Conservation (phyloP, 2,888 invertebrate species). For the Cerastis rubricosa region DNA sequence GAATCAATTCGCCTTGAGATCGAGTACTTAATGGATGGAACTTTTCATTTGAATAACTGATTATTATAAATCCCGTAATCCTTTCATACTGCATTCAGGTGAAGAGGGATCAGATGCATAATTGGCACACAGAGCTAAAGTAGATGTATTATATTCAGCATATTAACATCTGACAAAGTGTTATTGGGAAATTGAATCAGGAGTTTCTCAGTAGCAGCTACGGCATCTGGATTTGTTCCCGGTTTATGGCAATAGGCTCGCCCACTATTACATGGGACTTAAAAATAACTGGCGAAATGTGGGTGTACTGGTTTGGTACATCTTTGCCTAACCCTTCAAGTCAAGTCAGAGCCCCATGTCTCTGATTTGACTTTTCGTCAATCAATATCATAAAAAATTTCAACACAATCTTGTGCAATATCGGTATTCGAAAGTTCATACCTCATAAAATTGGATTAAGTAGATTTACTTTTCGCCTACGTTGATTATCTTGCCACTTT, state of each 20-base stretch:
- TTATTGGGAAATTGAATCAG: too few relatives aligned
- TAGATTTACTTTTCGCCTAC: slow-evolving; percentile 57
- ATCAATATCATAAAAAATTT: background rate
- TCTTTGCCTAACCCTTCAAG: too few relatives aligned
- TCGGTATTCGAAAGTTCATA: slow-evolving; percentile 41
- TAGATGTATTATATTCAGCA: background rate
- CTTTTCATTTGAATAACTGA: slow-evolving; percentile 6
- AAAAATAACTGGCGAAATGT: too few relatives aligned
- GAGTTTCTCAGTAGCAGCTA: too few relatives aligned
- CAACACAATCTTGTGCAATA: slow-evolving; percentile 32
- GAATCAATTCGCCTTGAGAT: slow-evolving; percentile 10
- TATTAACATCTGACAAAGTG: background rate
- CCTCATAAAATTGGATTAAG: slow-evolving; percentile 36
- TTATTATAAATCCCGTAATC: slow-evolving; percentile 18
- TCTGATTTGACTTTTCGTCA: too few relatives aligned
- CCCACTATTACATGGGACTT: too few relatives aligned
- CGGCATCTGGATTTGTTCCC: too few relatives aligned
- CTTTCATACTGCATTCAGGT: background rate
- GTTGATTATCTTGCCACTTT: slow-evolving; percentile 35
- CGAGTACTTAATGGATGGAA: background rate
- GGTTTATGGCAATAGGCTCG: too few relatives aligned
- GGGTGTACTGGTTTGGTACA: too few relatives aligned
- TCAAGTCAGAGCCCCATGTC: too few relatives aligned
- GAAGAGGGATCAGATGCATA: background rate
- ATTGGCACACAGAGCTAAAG: background rate